Evolutionary conservation across 2,888 invertebrate species (phyloP).

Genomic region (Panopea generosa): DNA sequence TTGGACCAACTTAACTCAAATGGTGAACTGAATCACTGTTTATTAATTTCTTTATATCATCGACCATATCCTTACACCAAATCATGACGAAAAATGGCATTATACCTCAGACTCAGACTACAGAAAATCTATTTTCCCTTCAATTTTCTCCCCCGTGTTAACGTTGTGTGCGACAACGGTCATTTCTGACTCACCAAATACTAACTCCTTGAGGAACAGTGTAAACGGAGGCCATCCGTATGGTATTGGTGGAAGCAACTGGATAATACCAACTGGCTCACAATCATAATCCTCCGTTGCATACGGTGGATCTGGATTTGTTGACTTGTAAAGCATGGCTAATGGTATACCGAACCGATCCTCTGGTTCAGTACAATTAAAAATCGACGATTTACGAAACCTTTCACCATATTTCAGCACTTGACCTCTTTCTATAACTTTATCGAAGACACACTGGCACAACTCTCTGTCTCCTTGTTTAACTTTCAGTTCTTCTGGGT

Average conservation of each 20-base stretch:
- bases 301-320: not conserved
- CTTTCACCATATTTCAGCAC: not conserved
- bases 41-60: too few species aligned
- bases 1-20: too few species aligned
- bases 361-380: not conserved
- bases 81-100: too few species aligned
- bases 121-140: not conserved
- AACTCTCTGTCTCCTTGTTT: not conserved
- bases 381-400: not conserved
- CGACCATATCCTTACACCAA: too few species aligned
- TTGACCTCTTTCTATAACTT: not conserved
- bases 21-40: too few species aligned
- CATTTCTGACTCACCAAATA: not conserved
- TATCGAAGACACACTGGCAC: not conserved
- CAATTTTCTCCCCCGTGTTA: not conserved
- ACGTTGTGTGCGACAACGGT: not conserved
- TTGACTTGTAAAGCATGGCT: not conserved
- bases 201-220: not conserved
- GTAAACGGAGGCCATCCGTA: not conserved
- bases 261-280: not conserved
- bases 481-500: slow-evolving; percentile 14
- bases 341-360: not conserved
- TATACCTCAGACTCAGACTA: too few species aligned
- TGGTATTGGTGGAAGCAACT: not conserved
- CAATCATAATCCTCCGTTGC: not conserved